Percentiles rank a stretch among this genome's conserved stretches.
Evolutionary conservation across 2,797 vertebrate species (phyloP).

Genomic region (Crax fasciolata): DNA sequence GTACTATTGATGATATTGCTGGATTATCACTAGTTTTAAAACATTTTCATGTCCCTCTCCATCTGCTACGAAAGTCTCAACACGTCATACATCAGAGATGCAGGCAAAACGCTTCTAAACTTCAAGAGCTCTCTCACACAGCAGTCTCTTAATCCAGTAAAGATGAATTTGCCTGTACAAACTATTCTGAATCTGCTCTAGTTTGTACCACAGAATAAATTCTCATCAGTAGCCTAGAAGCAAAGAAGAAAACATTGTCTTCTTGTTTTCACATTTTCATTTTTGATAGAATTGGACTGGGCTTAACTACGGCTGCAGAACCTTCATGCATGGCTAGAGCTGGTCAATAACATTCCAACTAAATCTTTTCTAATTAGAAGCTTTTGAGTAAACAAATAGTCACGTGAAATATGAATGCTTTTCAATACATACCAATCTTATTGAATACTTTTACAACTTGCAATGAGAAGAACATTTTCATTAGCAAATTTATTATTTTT

Average conservation of each 20-base stretch:
- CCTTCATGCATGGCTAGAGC: background rate
- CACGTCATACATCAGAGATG: background rate
- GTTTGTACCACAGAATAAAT: background rate
- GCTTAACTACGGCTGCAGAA: background rate
- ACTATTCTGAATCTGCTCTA: background rate
- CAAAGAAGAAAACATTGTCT: background rate
- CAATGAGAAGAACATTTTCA: background rate
- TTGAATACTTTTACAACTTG: background rate
- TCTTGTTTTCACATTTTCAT: background rate
- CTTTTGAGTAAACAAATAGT: slow-evolving; percentile 28
- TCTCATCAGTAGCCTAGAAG: background rate
- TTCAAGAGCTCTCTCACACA: background rate
- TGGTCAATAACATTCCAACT: background rate
- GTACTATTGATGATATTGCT: background rate
- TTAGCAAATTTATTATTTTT: background rate
- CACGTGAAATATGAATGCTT: background rate
- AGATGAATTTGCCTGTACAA: background rate
- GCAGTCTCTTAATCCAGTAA: background rate
- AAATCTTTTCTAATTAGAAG: background rate
- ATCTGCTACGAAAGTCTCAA: background rate
- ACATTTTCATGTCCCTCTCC: background rate
- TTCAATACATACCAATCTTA: background rate
- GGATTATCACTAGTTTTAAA: background rate
- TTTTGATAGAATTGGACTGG: background rate
- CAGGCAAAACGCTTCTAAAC: background rate